Evolutionary conservation across 2,113 vertebrate genomes (phyloP).

Genomic region (Malurus alboscapulatus): DNA sequence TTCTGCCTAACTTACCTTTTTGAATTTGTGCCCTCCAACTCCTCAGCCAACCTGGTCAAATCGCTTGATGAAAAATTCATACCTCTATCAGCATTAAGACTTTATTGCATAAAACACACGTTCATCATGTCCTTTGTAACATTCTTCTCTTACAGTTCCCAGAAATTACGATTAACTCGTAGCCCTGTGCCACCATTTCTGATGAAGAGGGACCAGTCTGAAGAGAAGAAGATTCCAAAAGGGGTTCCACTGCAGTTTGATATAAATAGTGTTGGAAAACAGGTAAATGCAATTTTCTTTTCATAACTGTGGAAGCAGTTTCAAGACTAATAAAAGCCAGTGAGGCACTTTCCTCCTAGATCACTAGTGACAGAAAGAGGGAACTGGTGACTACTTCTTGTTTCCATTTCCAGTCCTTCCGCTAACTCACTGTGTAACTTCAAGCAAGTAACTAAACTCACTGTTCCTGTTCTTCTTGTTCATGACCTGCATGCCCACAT

Average conservation of each 20-base stretch:
- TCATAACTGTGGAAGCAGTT: neutral
- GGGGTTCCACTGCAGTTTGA: constrained; percentile 93
- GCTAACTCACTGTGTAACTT: neutral
- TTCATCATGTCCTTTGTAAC: neutral
- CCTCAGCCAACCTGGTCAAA: neutral
- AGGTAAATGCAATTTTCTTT: constrained; percentile 73
- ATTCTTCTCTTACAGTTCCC: constrained; percentile 72
- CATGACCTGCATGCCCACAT: neutral
- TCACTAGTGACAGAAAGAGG: neutral
- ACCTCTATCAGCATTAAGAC: neutral
- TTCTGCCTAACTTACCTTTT: neutral
- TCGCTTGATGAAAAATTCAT: neutral
- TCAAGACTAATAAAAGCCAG: neutral
- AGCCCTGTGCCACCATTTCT: constrained; percentile 76
- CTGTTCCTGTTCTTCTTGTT: constrained; percentile 18
- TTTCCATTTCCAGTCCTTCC: neutral
- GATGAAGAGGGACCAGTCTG: constrained; percentile 77
- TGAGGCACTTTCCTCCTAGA: neutral
- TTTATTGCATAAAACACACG: neutral
- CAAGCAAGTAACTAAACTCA: neutral
- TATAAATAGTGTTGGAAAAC: constrained; percentile 95
- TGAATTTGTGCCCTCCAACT: neutral
- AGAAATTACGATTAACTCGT: constrained; percentile 84
- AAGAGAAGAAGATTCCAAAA: constrained; percentile 89
- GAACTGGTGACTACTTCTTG: neutral